phyloP scores from a whole-genome alignment of 2,888 invertebrate species.

The Trachelus troglodyta region DNA sequence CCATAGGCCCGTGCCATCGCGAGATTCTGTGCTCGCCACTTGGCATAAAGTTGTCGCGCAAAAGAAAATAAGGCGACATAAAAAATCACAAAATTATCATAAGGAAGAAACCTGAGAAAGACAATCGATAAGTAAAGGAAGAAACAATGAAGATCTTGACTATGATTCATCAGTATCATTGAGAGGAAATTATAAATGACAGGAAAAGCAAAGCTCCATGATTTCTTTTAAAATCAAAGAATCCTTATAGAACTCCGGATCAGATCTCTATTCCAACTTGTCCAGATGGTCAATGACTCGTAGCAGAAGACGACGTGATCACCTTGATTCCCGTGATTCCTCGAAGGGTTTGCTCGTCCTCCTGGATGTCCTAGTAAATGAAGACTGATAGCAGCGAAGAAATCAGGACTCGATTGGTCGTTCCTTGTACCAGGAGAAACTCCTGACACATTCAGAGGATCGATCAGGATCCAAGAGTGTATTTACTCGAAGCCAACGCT shows the following conservation, averaged over 20 bases:
- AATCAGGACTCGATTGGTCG: background rate
- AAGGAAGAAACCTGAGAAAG: background rate
- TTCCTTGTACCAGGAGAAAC: background rate
- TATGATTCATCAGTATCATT: background rate
- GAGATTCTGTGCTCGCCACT: slow-evolving; percentile 35
- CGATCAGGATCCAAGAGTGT: background rate
- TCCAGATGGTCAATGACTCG: background rate
- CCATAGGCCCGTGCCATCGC: slow-evolving; percentile 54
- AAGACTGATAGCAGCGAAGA: background rate
- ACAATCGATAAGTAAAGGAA: background rate
- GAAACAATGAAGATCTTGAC: background rate
- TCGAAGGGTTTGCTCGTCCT: background rate
- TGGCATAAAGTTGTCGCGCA: background rate
- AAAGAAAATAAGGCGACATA: background rate
- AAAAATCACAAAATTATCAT: background rate
- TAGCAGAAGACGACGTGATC: background rate
- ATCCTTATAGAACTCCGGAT: background rate
- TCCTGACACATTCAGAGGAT: background rate
- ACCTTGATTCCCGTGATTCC: background rate
- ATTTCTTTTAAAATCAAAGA: background rate
- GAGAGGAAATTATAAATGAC: background rate
- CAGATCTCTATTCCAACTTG: background rate
- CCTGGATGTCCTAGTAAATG: background rate
- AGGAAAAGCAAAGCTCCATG: background rate
- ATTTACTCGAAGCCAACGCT: background rate